Base-by-base conservation (phyloP, 2,113 vertebrate genomes). In the Callionymus lyra region DNA sequence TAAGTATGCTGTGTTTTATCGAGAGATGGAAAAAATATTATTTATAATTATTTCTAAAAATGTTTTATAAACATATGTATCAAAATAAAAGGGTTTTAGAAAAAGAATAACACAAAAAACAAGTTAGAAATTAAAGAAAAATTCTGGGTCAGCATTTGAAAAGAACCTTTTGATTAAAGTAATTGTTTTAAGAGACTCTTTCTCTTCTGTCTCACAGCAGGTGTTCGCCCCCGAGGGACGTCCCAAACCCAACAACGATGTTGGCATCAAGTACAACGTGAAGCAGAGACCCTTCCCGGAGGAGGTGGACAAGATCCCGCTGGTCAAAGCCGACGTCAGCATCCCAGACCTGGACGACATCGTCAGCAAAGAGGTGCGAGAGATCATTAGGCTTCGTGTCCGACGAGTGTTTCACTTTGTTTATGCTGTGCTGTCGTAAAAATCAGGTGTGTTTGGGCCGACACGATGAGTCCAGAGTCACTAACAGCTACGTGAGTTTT, bases 281-380 rank as follows among this genome's bases (percentile, higher is more conserved):
- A 95, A 91, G 69, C 93, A 95, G 60, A 89, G 93, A 17, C 91
- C 92, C 10, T 97, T 97, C 73, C 93, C 93, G 12, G 93, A 97
- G 56, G 93, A 97, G 57, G 93, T 96, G 62, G 93, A 97, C 71
- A 97, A 96, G 79, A 95, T 97, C 63, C 93, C 93, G 0, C 90
- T 96, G 45, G 93, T 96, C 52, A 97, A 97, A 81, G 93, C 93
- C 49, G 93, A 97, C 61, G 79, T 94, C 53, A 97, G 93, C 76
- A 95, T 96, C 74, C 93, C 92, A 44, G 93, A 97, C 77, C 79
- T 97, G 79, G 91, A 96, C 53, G 93, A 97, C 75, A 96, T 95
- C 1, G 89, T 96, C 59, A 95, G 83, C 55, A 90, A 90, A 67
- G 91, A 94, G 81, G 93, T 94, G 68, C 90, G 85, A 39, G 13